phyloP scores from a whole-genome alignment of 2,888 invertebrate species.

The Cephus nigrinus region DNA sequence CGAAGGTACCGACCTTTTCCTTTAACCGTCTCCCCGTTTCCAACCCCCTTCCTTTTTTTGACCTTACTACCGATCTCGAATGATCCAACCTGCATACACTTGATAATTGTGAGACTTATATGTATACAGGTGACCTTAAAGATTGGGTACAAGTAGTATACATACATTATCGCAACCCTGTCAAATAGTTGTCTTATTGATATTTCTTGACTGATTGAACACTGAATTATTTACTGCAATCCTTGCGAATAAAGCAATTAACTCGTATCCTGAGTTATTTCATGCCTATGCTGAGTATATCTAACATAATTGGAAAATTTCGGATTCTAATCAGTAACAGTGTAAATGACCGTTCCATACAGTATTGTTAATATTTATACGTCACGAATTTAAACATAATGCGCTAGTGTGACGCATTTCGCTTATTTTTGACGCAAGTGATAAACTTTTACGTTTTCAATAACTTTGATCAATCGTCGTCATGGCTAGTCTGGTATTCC shows the following conservation, averaged over 20 bases:
- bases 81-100: not conserved
- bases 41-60: not conserved
- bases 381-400: not conserved
- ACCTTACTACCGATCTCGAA: not conserved
- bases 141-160: not conserved
- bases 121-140: not conserved
- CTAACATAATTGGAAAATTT: not conserved
- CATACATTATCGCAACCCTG: not conserved
- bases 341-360: not conserved
- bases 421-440: not conserved
- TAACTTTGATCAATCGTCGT: not conserved
- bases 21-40: not conserved
- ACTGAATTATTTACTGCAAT: not conserved
- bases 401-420: not conserved
- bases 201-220: not conserved
- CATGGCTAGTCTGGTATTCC: not conserved
- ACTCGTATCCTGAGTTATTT: not conserved
- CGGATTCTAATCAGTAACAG: not conserved
- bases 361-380: not conserved
- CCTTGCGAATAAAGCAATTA: not conserved
- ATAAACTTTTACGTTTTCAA: not conserved
- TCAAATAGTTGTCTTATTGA: not conserved
- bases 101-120: not conserved
- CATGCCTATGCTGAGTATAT: not conserved
- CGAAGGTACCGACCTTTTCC: not conserved